Base-by-base conservation (phyloP, 1,140 invertebrate genomes). In the Heliconius congener region DNA sequence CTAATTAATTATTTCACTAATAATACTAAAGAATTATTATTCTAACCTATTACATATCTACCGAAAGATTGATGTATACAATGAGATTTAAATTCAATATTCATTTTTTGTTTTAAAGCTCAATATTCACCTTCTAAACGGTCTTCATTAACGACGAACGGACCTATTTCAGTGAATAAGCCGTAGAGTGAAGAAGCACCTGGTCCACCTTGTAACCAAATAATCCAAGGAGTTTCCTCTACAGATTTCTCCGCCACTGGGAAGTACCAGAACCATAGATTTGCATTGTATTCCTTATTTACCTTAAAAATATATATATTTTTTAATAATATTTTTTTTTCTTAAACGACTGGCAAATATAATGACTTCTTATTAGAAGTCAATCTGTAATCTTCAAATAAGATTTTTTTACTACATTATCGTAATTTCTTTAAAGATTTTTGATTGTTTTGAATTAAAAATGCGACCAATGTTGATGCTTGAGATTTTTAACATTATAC, bases 251-350 rank as follows among this genome's bases (percentile, higher is more conserved):
- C 87, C 72, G 95, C 90, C 0, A 97, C 96, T 1, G 97, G 97
- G 88, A 98, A 98, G 85, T 97, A 98, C 98, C 98, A 98, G 91
- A 98, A 98, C 94, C 98, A 98, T 82, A 98, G 95, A 87, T 98
- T 98, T 0, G 97, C 97, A 84, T 97, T 96, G 87, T 95, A 97
- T 60, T 95, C 87, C 82, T 96, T 96, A 85, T 98, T 97, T 5
- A 98, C 92, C 93, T 94, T 23, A 57, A 9, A 57, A 19, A 8
- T n/a, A 57, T 3, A 16, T 23, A 23, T 23, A 23, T 30, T 30
- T 30, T 55, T 55, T 18, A 50, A 50, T 13, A 50, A 16, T 3
- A 50, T 3, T 16, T 52, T 16, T 18, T 52, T 34, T 34, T 34
- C 5, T 0, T 34, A 0, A 34, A 0, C 6, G 34, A 34, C 4